Evolutionary conservation across 2,797 vertebrate species (phyloP), one percentile per base, ranked within the genome.

Genomic region (Rhynchonycteris naso): DNA sequence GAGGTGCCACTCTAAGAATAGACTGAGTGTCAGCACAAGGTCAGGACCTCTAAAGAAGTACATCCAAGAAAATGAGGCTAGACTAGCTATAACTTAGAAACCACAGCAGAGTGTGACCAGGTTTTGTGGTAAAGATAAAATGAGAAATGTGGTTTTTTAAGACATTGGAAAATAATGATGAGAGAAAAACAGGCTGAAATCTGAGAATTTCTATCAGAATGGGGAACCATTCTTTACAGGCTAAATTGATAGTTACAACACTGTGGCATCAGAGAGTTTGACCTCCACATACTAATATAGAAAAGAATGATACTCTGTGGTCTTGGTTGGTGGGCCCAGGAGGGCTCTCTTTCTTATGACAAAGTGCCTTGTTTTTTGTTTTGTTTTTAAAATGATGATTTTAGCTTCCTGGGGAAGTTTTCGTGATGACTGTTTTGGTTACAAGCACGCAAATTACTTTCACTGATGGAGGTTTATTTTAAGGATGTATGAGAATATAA

Each of bases 131-230:
- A 82, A 94, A 66, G 82, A 83, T 84, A 81, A 94, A 90, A 93
- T 76, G 92, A 96, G 82, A 90, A 96, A 86, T 59, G 78, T 90
- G 79, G 74, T 76, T 95, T 97, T 94, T 81, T 90, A 94, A 93
- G 89, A 95, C 92, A 91, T 54, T 96, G 95, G 88, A 87, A 96
- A 97, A 91, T 95, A 97, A 97, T 93, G 90, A 92, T 93, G 88
- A 94, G 85, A 95, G 91, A 83, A 94, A 96, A 96, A 80, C 66
- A 94, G 82, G 43, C 78, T 90, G 96, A 92, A 96, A 97, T 93
- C 72, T 93, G 95, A 97, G 96, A 91, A 94, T 83, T 95, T 82
- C 83, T 95, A 95, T 97, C 91, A 94, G 84, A 28, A 90, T 47
- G 71, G 66, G 75, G 85, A 97, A 74, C 80, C 78, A 63, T 96